phyloP scores from a whole-genome alignment of 1,140 invertebrate genomes.

The Camponotus floridanus region DNA sequence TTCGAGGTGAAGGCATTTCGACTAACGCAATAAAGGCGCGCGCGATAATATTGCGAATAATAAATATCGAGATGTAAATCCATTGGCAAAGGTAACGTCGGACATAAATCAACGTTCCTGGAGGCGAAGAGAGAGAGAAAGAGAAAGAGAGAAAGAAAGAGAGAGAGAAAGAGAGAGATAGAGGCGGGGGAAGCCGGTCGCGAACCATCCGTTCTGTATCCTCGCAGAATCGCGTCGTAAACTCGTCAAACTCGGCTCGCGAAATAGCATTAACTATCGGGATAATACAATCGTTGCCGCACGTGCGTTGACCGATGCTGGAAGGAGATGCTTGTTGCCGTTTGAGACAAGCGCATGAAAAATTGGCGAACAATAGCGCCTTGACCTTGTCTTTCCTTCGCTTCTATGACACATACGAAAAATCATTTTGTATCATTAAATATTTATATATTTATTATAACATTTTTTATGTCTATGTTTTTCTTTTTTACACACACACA shows the following conservation, averaged over 20 bases:
- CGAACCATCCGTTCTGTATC: slow-evolving; percentile 77
- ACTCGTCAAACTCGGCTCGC: slow-evolving; percentile 85
- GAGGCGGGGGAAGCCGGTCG: slow-evolving; percentile 33
- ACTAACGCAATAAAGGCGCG: slow-evolving; percentile 84
- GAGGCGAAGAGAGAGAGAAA: slow-evolving; percentile 56
- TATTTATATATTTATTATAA: no score
- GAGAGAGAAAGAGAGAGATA: slow-evolving; percentile 25
- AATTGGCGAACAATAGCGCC: slow-evolving; percentile 31
- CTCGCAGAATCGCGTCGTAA: slow-evolving; percentile 84
- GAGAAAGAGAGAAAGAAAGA: slow-evolving; percentile 25
- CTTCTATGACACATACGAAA: not conserved
- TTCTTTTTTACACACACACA: no score
- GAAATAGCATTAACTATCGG: slow-evolving; percentile 85
- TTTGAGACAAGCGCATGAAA: slow-evolving; percentile 37
- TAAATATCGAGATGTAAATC: slow-evolving; percentile 86
- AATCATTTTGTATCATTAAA: not conserved
- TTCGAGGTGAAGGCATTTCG: slow-evolving; percentile 72
- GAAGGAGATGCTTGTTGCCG: slow-evolving; percentile 56
- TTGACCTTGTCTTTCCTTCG: slow-evolving; percentile 9
- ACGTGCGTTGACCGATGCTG: slow-evolving; percentile 56
- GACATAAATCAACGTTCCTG: slow-evolving; percentile 84
- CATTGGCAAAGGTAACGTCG: slow-evolving; percentile 86
- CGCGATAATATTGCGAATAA: slow-evolving; percentile 86
- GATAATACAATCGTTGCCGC: slow-evolving; percentile 84
- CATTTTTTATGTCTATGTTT: not conserved